A percentile compares a stretch with the other conserved stretches of the same genome.
Evolutionary conservation across 2,888 invertebrate genomes (phyloP).

Genomic region (Girardia tigrina): DNA sequence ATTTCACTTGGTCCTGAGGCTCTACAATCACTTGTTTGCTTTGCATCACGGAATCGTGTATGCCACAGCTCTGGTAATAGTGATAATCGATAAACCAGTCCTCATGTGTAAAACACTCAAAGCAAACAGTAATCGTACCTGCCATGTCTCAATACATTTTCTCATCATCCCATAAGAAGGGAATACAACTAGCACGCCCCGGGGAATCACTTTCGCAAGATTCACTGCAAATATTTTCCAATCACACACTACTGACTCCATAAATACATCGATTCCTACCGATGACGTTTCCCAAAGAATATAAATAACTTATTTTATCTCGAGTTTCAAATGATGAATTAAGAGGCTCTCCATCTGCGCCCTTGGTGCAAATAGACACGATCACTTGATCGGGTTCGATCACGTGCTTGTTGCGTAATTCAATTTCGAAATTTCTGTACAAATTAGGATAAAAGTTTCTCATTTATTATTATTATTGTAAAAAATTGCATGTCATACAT

Average conservation of each 20-base stretch:
- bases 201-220: constrained; percentile 69
- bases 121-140: too few species aligned
- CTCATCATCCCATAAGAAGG: constrained; percentile 85
- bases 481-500: too few species aligned
- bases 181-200: constrained; percentile 85
- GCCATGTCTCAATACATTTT: constrained; percentile 54
- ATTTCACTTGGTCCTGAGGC: constrained; percentile 69
- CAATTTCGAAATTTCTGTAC: constrained; percentile 50
- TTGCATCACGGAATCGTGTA: constrained; percentile 60
- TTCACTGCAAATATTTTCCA: constrained; percentile 54
- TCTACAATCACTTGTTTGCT: constrained; percentile 71
- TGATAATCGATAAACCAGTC: too few species aligned
- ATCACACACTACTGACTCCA: too few species aligned
- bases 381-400: constrained; percentile 69
- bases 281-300: constrained; percentile 46
- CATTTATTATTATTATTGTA: too few species aligned
- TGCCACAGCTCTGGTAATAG: too few species aligned
- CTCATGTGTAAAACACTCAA: too few species aligned
- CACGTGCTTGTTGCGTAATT: constrained; percentile 84
- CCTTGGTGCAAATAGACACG: constrained; percentile 62
- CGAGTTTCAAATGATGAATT: constrained; percentile 54
- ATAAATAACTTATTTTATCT: constrained; percentile 40
- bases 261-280: too few species aligned
- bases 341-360: constrained; percentile 53
- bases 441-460: too few species aligned